phyloP scores from a whole-genome alignment of 2,113 vertebrate species.

The Menidia beryllina region DNA sequence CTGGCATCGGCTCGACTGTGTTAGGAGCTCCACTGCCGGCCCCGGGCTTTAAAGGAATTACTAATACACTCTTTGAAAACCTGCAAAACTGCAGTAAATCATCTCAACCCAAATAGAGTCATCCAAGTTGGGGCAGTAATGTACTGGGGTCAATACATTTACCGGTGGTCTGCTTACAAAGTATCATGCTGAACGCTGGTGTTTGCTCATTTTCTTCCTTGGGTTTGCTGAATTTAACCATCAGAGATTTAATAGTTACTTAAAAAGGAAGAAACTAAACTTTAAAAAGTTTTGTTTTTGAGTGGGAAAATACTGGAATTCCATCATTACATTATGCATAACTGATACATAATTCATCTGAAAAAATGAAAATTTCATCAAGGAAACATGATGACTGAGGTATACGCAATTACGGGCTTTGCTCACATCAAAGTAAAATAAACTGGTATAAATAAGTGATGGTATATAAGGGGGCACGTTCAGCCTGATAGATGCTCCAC shows the following conservation, averaged over 20 bases:
- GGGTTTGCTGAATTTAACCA: constrained; percentile 6
- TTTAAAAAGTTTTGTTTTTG: constrained; percentile 69
- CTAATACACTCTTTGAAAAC: constrained; percentile 61
- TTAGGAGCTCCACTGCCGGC: constrained; percentile 53
- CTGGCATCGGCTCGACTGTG: constrained; percentile 36
- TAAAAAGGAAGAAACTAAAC: constrained; percentile 30
- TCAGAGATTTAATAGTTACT: constrained; percentile 21
- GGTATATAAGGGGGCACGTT: constrained; percentile 69
- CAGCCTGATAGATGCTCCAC: constrained; percentile 56
- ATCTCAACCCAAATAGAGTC: constrained; percentile 61
- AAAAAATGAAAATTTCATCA: constrained; percentile 81
- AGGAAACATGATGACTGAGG: constrained; percentile 83
- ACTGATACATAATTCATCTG: constrained; percentile 81
- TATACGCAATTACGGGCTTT: constrained; percentile 79
- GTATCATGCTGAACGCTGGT: neutral
- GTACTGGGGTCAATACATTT: constrained; percentile 34
- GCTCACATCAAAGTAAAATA: constrained; percentile 83
- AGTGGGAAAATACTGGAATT: constrained; percentile 57
- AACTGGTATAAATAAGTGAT: constrained; percentile 83
- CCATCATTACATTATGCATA: constrained; percentile 75
- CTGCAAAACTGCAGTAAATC: constrained; percentile 61
- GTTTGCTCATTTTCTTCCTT: constrained; percentile 26
- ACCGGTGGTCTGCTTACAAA: constrained; percentile 23
- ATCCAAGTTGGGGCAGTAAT: constrained; percentile 41
- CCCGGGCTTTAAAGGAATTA: constrained; percentile 69